Conservation (phyloP, 2,113 vertebrate genomes). For the Benitochromis conjunctus region DNA sequence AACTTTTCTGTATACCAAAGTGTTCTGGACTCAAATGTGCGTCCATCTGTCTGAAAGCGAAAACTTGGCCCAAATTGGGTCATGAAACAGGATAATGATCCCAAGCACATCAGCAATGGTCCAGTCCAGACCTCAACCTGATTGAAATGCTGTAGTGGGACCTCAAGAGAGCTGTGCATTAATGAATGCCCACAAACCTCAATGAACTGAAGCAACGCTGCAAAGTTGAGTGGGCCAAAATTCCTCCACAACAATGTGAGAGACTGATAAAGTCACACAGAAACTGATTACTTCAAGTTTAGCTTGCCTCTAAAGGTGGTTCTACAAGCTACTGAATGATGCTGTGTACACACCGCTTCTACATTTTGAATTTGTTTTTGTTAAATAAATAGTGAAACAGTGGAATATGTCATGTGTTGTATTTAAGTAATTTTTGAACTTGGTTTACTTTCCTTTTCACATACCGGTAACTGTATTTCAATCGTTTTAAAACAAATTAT, state of each 20-base stretch:
- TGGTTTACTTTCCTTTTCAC: neutral
- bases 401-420: neutral
- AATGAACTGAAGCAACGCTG: neutral
- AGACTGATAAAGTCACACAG: neutral
- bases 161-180: neutral
- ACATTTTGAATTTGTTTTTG: neutral
- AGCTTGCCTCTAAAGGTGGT: neutral
- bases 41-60: neutral
- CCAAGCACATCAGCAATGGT: neutral
- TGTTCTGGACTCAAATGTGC: neutral
- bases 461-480: neutral
- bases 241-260: neutral
- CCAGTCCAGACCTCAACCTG: neutral
- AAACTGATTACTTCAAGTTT: neutral
- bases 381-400: neutral
- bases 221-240: neutral
- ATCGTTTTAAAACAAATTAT: neutral
- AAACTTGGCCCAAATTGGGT: neutral
- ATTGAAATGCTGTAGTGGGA: neutral
- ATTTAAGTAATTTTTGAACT: neutral
- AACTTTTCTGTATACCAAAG: neutral
- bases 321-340: neutral
- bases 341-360: neutral
- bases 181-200: neutral
- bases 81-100: neutral